Evolutionary conservation across 2,888 invertebrate genomes (phyloP), one percentile per base, ranked within the genome.

Genomic region (Chromoteleia sp.): DNA sequence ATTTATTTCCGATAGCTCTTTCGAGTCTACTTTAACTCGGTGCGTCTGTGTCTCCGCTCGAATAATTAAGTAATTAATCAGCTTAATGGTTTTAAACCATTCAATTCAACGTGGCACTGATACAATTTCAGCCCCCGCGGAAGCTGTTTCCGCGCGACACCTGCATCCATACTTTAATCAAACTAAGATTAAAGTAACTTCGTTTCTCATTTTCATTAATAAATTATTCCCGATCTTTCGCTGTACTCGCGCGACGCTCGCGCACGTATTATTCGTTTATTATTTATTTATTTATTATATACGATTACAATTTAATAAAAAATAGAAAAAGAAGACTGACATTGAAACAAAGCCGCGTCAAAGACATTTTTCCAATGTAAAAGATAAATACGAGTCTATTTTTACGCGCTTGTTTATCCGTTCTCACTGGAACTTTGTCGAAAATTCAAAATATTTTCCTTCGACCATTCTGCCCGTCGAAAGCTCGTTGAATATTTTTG

Each of bases 11-110:
- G 41, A 43, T 48, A 45, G 63, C 61, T 78, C 58, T 58, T 71
- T 65, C 61, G 65, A 78, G 50, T 58, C 65, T 48, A 78, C 71
- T 78, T 65, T 39, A 77, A 71, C 33, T 56, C 54, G 48, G 14
- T 41, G 39, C 54, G 54, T 77, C 52, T 78, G 25, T 65, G 17
- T 78, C 65, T 58, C 43, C 15, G 58, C 29, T 50, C 78, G 78
- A 78, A 78, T 78, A 78, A 78, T 78, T 78, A 71, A 71, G 65
- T 71, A 78, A 78, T 78, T 78, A 78, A 78, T 78, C 71, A 78
- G 58, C 78, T 78, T 71, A 71, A 78, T 78, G 78, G 71, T 56
- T 63, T 70, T 63, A 61, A 76, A 76, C 43, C 68, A 70, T 76
- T 76, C 68, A 54, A 68, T 76, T 54, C 59, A 45, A 29, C 45